phyloP scores from a whole-genome alignment of 2,888 invertebrate genomes.

The Oligia latruncula region DNA sequence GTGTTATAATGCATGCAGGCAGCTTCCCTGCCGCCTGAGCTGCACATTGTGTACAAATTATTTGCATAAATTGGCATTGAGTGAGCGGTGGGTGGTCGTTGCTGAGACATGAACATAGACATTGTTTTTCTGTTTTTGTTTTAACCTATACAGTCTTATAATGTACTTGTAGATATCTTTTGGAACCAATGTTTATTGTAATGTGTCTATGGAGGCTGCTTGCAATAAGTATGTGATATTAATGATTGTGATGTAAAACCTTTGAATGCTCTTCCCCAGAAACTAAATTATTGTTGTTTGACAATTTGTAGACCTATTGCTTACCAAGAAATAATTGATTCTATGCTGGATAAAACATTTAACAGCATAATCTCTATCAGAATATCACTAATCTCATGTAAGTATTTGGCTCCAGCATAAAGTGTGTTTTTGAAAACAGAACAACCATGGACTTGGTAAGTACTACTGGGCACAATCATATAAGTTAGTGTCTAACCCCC shows the following conservation, averaged over 20 bases:
- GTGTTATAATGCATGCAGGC: slow-evolving; percentile 62
- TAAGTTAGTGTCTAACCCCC: too few species aligned
- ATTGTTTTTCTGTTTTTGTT: slow-evolving; percentile 64
- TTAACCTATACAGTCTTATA: slow-evolving; percentile 22
- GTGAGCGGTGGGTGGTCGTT: slow-evolving; percentile 65
- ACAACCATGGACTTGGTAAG: not conserved
- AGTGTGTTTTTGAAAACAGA: slow-evolving; percentile 9
- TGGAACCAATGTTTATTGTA: slow-evolving; percentile 10
- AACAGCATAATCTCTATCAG: not conserved
- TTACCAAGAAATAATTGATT: not conserved
- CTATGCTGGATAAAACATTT: not conserved
- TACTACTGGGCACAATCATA: not conserved
- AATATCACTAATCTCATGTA: not conserved
- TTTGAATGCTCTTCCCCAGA: not conserved
- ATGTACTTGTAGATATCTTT: slow-evolving; percentile 1
- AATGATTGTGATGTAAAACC: slow-evolving; percentile 6
- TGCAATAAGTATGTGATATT: not conserved
- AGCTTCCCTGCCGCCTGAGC: slow-evolving; percentile 60
- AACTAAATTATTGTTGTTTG: not conserved
- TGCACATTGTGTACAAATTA: slow-evolving; percentile 72
- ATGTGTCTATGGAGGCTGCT: not conserved
- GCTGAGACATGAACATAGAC: slow-evolving; percentile 46
- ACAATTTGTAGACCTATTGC: not conserved
- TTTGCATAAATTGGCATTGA: slow-evolving; percentile 77
- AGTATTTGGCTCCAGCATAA: not conserved